Conservation (phyloP, 2,888 invertebrate genomes). For the Himalopsyche kuldschensis region DNA sequence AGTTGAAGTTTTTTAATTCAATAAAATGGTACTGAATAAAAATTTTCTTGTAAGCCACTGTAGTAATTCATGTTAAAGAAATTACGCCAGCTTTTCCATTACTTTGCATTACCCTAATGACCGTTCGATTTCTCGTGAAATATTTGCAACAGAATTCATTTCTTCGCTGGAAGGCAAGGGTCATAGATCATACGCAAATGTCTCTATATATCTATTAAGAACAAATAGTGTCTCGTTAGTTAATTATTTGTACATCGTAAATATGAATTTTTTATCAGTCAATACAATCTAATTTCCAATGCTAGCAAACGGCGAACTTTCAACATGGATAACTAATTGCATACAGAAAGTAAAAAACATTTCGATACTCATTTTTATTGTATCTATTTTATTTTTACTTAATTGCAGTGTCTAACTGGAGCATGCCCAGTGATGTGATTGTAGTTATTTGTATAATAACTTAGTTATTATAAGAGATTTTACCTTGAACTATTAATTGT, state of each 20-base stretch:
- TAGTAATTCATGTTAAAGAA: background rate
- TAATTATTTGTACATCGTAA: background rate
- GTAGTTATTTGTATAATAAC: no score
- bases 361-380: no score
- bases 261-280: background rate
- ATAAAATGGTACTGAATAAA: background rate
- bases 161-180: background rate
- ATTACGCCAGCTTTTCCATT: slow-evolving; percentile 18
- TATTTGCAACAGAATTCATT: slow-evolving; percentile 12
- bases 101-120: slow-evolving; percentile 30
- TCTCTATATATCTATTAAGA: background rate
- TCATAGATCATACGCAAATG: background rate
- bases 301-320: no score
- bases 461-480: no score
- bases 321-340: no score
- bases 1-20: no score
- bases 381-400: no score
- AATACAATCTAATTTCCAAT: no score
- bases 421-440: no score
- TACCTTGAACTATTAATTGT: no score
- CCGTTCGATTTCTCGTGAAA: slow-evolving; percentile 28
- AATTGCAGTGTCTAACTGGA: no score
- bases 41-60: background rate
- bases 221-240: background rate
- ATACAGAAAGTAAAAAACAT: no score